Base-by-base conservation (phyloP, 2,888 invertebrate species). In the Plagodis pulveraria region DNA sequence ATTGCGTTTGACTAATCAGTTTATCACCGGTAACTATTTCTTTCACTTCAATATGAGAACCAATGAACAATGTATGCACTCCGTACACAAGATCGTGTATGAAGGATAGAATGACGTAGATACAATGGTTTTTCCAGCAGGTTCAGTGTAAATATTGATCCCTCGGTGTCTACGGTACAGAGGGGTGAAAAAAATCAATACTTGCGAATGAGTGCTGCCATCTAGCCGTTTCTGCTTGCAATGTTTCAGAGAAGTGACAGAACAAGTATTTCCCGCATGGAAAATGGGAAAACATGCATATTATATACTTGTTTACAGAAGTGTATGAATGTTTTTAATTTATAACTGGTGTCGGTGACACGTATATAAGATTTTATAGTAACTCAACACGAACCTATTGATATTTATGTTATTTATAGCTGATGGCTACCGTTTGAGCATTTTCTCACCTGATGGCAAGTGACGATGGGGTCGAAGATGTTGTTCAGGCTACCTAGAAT, bases 111-210 rank as follows among this genome's bases (percentile, higher is more conserved):
- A 74, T 70, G 75, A 69, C 73, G 70, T 71, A 69, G 74, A 64
- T 69, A 72, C 76, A 80, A 79, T 52, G 80, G 83, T 70, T 82
- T 88, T 86, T 79, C 83, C 81, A 76, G 73, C 71, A 69, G 70
- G 73, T 79, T 81, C 74, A 74, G 73, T 69, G 73, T 70, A 77
- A 76, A 81, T 89, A 92, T 92, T 89, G 91, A 92, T 92, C 90
- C 76, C 71, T 77, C 78, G 77, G 73, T 71, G 62, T 63, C 63
- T 67, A 67, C 71, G 69, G 70, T 69, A 69, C 67, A 60, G 65
- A 64, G 62, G 69, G 65, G 66, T 58, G 66, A 71, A 78, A 22
- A n/a, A 86, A 88, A 92, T 92, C 91, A 91, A 91, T 92, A 92
- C 84, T 63, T 43, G 12, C 43, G 50, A 52, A 32, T 52, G 32